Conservation (phyloP, 2,888 invertebrate genomes). For the Tipula unca region DNA sequence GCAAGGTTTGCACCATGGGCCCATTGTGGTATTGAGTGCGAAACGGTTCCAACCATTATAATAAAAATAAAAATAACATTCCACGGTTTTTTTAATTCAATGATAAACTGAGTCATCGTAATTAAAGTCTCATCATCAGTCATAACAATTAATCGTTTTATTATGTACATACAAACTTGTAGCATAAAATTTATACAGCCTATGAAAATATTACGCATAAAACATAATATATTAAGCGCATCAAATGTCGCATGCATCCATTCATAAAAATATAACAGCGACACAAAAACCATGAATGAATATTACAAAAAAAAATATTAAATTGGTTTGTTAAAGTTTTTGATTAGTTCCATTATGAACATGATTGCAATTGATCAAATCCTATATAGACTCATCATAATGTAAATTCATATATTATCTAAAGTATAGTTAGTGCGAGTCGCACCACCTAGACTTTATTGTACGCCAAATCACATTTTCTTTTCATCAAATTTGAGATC, state of each 20-base stretch:
- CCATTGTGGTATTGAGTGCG: too few relatives aligned
- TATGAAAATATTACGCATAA: background rate
- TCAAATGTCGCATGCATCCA: background rate
- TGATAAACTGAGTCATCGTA: background rate
- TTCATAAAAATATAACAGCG: background rate
- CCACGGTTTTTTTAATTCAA: too few relatives aligned
- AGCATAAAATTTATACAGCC: background rate
- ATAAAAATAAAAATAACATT: too few relatives aligned
- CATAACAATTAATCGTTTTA: background rate
- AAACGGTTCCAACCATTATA: too few relatives aligned
- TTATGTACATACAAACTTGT: too few relatives aligned
- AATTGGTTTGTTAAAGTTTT: conserved; percentile 4
- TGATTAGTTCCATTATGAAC: background rate
- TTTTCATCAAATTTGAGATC: background rate
- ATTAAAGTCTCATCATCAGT: background rate
- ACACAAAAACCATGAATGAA: background rate
- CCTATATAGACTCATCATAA: background rate
- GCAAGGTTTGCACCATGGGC: too few relatives aligned
- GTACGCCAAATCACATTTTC: background rate
- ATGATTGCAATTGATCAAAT: background rate
- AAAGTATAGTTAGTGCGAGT: background rate
- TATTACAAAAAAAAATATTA: background rate
- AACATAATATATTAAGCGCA: background rate
- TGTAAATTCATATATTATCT: background rate
- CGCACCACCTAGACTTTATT: background rate